A percentile compares a stretch with the other conserved stretches of the same genome.
phyloP scores from a whole-genome alignment of 1,140 invertebrate species.

The Zaprionus africanus region DNA sequence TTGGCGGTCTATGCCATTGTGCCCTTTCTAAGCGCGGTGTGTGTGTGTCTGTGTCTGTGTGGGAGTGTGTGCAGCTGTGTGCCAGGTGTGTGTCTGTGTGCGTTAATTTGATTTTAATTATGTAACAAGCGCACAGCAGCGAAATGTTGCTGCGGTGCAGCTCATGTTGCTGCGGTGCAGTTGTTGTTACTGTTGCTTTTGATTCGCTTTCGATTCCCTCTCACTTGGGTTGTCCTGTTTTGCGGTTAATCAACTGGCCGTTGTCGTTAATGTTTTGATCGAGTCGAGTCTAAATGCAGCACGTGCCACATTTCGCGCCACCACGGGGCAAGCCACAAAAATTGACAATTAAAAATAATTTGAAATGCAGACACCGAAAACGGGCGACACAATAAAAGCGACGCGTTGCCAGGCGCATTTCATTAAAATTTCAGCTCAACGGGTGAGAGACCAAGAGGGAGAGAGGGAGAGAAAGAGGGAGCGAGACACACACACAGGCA shows the following conservation, averaged over 20 bases:
- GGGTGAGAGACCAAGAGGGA: conserved; percentile 49
- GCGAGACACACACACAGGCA: too few relatives aligned
- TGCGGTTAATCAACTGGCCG: conserved; percentile 76
- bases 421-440: conserved; percentile 78
- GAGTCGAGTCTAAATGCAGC: conserved; percentile 28
- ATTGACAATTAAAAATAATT: conserved; percentile 82
- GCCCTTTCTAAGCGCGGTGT: conserved; percentile 1
- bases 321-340: conserved; percentile 33
- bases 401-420: conserved; percentile 56
- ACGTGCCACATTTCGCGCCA: background rate
- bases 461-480: background rate
- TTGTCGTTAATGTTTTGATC: conserved; percentile 78
- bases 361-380: conserved; percentile 66
- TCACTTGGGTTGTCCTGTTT: conserved; percentile 35
- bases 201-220: background rate
- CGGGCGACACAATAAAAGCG: conserved; percentile 46
- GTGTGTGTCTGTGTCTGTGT: background rate
- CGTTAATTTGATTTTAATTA: conserved; percentile 82
- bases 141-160: conserved; percentile 4
- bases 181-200: conserved; percentile 12
- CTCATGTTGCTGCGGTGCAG: conserved; percentile 4
- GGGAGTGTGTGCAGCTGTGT: background rate
- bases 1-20: conserved; percentile 13
- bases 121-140: conserved; percentile 46
- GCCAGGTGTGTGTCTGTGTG: conserved; percentile 31